Evolutionary conservation across 2,888 invertebrate species (phyloP).

Genomic region (Mylabris sibirica): DNA sequence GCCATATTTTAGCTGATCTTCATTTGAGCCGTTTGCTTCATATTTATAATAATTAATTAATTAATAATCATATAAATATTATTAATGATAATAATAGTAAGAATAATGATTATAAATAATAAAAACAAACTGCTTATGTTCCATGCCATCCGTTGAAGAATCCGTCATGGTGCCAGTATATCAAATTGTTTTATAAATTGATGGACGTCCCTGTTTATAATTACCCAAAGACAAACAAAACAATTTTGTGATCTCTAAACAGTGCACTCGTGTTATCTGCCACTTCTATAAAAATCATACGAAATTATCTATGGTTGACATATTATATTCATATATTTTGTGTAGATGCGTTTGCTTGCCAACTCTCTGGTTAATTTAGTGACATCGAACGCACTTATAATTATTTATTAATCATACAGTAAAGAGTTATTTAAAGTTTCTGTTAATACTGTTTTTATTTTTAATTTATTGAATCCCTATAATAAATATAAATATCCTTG

Average conservation of each 20-base stretch:
- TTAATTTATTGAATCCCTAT: constrained; percentile 16
- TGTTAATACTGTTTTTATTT: constrained; percentile 46
- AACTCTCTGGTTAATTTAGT: constrained; percentile 58
- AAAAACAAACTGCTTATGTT: constrained; percentile 57
- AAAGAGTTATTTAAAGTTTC: constrained; percentile 56
- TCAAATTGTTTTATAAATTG: constrained; percentile 27
- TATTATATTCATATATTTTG: constrained; percentile 57
- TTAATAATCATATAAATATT: neutral
- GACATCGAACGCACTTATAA: constrained; percentile 60
- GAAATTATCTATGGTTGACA: constrained; percentile 45
- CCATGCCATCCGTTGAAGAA: constrained; percentile 59
- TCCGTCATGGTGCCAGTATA: constrained; percentile 49
- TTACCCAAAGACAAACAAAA: constrained; percentile 29
- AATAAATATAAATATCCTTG: too few relatives aligned
- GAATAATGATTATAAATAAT: neutral
- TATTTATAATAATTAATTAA: constrained; percentile 27
- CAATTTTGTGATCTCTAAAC: constrained; percentile 50
- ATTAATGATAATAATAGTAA: neutral
- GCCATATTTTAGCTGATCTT: constrained; percentile 46
- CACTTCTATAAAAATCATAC: constrained; percentile 42
- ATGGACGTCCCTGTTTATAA: constrained; percentile 51
- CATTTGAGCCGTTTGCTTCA: constrained; percentile 49
- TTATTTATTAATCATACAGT: constrained; percentile 52
- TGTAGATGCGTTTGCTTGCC: constrained; percentile 62
- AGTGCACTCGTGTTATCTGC: constrained; percentile 53